Evolutionary conservation across 2,113 vertebrate species (phyloP).

Genomic region (Nothocercus julius): DNA sequence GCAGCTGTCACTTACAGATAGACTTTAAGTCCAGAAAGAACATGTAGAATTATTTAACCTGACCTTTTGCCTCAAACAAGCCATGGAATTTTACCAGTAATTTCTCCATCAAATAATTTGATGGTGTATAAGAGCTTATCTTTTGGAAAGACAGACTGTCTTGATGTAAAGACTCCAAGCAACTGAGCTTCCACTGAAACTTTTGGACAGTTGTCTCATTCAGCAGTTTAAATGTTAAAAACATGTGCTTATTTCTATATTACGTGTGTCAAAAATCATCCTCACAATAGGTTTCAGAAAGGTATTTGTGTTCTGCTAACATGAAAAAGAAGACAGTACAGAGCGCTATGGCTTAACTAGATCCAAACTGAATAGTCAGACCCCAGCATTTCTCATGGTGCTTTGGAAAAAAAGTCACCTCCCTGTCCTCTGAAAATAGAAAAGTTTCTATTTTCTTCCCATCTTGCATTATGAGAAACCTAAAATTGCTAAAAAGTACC

Average conservation of each 20-base stretch:
- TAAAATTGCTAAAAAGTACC: background rate
- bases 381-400: background rate
- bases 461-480: background rate
- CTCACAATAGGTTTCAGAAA: background rate
- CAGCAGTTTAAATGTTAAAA: background rate
- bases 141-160: background rate
- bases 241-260: background rate
- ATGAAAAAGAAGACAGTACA: background rate
- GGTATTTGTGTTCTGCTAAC: background rate
- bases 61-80: background rate
- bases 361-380: background rate
- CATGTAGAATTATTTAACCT: background rate
- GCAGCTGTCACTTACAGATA: background rate
- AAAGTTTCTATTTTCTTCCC: background rate
- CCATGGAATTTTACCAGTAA: background rate
- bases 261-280: background rate
- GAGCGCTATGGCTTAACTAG: background rate
- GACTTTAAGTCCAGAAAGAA: background rate
- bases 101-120: background rate
- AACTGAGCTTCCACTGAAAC: background rate
- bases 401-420: background rate
- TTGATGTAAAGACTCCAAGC: background rate
- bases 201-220: background rate
- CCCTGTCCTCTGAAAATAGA: background rate
- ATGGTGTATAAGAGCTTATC: background rate